A percentile compares a stretch with the other conserved stretches of the same genome.
These are phyloP conservation scores for Choloepus hoffmanni DNA, from an alignment of 2,113 vertebrate genomes.

Conservation along the genomic window DNA sequence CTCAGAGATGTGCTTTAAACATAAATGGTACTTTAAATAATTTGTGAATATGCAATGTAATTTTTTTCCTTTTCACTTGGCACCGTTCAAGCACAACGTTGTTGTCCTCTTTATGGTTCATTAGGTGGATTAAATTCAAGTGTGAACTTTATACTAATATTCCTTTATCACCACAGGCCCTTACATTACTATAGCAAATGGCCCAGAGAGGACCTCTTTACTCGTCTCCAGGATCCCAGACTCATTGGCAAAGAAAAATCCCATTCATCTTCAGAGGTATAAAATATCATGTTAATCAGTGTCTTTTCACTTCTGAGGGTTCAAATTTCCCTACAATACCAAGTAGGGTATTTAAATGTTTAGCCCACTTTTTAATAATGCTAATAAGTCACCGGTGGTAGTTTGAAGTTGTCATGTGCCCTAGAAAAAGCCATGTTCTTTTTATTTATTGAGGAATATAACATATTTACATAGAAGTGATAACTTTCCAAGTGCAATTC, in stretches of 20 bases:
- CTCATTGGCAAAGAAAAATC: fast-evolving
- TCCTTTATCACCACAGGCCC: no score
- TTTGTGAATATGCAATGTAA: background rate
- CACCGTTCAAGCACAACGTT: background rate
- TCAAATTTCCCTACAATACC: background rate
- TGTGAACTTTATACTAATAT: background rate
- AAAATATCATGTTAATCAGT: fast-evolving
- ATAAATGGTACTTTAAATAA: background rate
- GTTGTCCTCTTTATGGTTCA: background rate
- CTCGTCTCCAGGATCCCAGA: background rate
- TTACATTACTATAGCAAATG: background rate
- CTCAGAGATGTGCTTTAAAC: background rate
- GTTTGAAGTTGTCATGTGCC: no score
- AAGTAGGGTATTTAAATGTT: no score
- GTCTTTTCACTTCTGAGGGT: background rate
- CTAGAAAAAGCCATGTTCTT: no score
- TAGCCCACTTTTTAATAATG: background rate
- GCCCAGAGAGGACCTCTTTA: background rate
- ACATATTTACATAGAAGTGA: no score
- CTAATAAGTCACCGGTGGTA: no score
- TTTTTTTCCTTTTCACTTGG: background rate
- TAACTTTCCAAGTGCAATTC: no score
- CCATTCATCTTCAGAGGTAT: fast-evolving
- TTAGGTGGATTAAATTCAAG: background rate
- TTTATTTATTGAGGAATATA: no score